phyloP scores from a whole-genome alignment of 92 coral and sea anemone genomes.

The Porites rus region DNA sequence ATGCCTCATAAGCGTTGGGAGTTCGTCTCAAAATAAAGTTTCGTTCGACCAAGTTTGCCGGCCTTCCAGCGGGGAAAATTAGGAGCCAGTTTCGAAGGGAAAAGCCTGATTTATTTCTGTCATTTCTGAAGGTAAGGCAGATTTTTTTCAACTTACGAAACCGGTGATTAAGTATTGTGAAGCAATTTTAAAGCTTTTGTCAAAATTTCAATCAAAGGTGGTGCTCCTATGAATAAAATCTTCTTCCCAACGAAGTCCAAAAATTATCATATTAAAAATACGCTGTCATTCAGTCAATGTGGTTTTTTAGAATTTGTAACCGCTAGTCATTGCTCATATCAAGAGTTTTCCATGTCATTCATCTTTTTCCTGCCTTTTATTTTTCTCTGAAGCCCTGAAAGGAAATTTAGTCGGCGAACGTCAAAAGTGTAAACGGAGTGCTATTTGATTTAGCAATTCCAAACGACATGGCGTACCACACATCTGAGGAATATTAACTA shows the following conservation, averaged over 20 bases:
- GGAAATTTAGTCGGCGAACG: slow-evolving; percentile 16
- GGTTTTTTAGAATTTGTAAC: slow-evolving; percentile 15
- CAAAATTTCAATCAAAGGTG: background rate
- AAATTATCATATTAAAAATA: background rate
- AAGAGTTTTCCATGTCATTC: slow-evolving; percentile 19
- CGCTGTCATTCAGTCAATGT: background rate
- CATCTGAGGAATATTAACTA: slow-evolving; percentile 54
- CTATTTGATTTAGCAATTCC: slow-evolving; percentile 32
- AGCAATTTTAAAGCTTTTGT: slow-evolving; percentile 1
- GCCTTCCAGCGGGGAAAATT: background rate
- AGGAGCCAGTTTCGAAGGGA: background rate
- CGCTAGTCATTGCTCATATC: slow-evolving; percentile 20
- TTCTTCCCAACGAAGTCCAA: background rate
- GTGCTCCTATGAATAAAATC: background rate
- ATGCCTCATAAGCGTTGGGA: background rate
- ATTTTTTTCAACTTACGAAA: background rate
- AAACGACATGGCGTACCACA: background rate
- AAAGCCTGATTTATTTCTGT: slow-evolving; percentile 7
- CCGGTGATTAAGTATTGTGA: slow-evolving; percentile 20
- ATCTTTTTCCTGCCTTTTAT: slow-evolving; percentile 27
- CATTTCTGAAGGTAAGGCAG: slow-evolving; percentile 21
- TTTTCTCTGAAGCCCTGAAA: slow-evolving; percentile 20
- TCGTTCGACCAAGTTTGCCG: background rate
- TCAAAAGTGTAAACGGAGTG: background rate
- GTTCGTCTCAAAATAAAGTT: background rate